Base-by-base conservation (phyloP, 2,797 vertebrate genomes). In the Antennarius maculatus region DNA sequence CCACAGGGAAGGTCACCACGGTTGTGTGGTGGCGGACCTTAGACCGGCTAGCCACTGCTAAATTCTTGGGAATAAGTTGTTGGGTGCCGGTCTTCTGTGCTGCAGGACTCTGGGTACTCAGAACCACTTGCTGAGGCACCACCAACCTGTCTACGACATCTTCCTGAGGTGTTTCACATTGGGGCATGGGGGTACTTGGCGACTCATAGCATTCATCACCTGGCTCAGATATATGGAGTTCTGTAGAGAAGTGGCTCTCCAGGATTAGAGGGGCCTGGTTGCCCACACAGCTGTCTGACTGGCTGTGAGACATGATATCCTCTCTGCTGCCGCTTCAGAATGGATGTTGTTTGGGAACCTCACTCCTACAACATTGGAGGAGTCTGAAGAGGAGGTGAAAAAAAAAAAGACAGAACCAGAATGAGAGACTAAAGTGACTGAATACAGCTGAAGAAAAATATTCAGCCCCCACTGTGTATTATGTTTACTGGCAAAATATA, bases 61-160 rank as follows among this genome's bases (percentile, higher is more conserved):
- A 57, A 81, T 81, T 91, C 55, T 86, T 94, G 31, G 97, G 97
- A 64, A 99, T 98, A 53, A 98, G 87, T 91, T 99, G 97, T 23
- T 94, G 90, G 0, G 91, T 95, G 13, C 97, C 96, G 48, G 91
- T 59, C 77, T 95, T 97, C 14, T 83, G 88, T 0, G 96, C 94
- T 0, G 80, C 95, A 0, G 92, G 82, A 65, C 97, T 97, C 14
- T 94, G 79, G 0, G 96, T 98, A 93, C 96, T 99, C 54, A 98
- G 89, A 50, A 97, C 0, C n/a, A 95, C 67, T 34, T 23, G 50
- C 7, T 41, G 54, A 54, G 76, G 69, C 4, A 80, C 75, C 0
- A 3, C 65, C 0, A 73, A 47, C 17, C 71, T 79, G 0, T 84
- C 45, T 0, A 28, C 53, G 6, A 5, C 41, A 11, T 76, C 78